Evolutionary conservation across 2,113 vertebrate species (phyloP), one percentile per base, ranked within the genome.

Genomic region (Rhegmatorhina hoffmannsi): DNA sequence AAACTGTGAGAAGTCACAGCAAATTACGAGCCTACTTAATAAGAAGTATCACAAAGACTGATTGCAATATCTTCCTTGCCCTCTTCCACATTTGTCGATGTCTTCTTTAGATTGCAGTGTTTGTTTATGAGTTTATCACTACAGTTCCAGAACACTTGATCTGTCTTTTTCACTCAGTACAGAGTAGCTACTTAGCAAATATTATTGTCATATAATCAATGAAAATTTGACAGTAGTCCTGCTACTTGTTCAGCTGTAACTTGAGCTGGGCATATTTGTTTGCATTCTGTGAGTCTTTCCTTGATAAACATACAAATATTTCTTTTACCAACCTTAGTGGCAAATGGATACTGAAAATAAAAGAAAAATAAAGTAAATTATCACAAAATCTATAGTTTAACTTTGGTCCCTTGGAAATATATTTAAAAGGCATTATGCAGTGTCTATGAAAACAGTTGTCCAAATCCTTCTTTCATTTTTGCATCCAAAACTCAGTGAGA

Each of bases 181-280:
- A 74, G 84, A 82, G 43, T 55, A 95, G 46, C 17, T 70, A 56
- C 84, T 59, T 84, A 94, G 77, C 52, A 94, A 94, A 87, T 67
- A 83, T 92, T 83, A 83, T 81, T 94, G 84, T 86, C 93, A 73
- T 69, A 91, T 49, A 88, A 79, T 90, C 72, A 79, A 76, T 93
- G 72, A 73, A 89, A 83, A 70, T 63, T 80, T 95, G 87, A 80
- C 46, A 73, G 38, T 29, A 86, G 29, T 44, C 56, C 76, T 86
- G 49, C 10, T 81, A 89, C 64, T 66, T 79, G 3, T 69, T 86
- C 75, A 78, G 13, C 17, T 72, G 11, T 58, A 83, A 66, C 13
- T 56, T 86, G 33, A 86, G 12, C 9, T 28, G 26, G 10, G 8
- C 28, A 15, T 81, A 70, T 29, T 67, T 67, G 25, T 21, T 88